phyloP scores from a whole-genome alignment of 2,113 vertebrate genomes.

The Protomyctophum bolini region DNA sequence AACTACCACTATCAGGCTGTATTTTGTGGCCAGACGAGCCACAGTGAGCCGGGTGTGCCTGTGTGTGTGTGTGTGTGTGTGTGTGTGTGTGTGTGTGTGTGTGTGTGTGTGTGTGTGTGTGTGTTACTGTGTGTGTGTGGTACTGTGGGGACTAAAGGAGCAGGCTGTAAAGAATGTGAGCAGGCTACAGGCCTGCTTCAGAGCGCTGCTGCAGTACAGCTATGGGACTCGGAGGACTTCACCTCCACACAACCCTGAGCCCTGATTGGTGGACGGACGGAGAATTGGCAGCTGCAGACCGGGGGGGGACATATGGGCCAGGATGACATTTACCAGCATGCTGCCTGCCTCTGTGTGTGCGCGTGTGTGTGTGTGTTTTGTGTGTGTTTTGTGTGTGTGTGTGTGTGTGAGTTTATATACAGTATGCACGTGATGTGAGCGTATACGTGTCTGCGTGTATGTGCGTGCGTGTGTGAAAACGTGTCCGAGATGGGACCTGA shows the following conservation, averaged over 20 bases:
- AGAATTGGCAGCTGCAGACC: no score
- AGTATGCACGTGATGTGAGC: background rate
- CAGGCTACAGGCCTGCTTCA: no score
- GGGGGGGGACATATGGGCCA: no score
- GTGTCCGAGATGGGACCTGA: no score
- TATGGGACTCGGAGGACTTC: background rate
- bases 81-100: slow-evolving; percentile 3
- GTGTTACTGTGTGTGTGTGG: slow-evolving; percentile 2
- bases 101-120: background rate
- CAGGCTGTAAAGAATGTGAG: background rate
- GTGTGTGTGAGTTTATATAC: background rate
- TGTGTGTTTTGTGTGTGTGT: background rate
- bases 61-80: background rate
- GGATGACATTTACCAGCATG: no score
- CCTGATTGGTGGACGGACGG: background rate
- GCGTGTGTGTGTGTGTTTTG: background rate
- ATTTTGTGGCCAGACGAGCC: no score
- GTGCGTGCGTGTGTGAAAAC: background rate
- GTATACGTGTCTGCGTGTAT: background rate
- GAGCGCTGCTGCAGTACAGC: background rate
- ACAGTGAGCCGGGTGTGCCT: background rate
- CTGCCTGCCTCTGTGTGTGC: background rate
- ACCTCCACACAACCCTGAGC: background rate
- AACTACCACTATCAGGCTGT: no score
- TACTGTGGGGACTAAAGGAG: background rate